These are phyloP conservation scores for Odiellus spinosus DNA, from an alignment of 2,888 invertebrate species.

Conservation along the genomic window DNA sequence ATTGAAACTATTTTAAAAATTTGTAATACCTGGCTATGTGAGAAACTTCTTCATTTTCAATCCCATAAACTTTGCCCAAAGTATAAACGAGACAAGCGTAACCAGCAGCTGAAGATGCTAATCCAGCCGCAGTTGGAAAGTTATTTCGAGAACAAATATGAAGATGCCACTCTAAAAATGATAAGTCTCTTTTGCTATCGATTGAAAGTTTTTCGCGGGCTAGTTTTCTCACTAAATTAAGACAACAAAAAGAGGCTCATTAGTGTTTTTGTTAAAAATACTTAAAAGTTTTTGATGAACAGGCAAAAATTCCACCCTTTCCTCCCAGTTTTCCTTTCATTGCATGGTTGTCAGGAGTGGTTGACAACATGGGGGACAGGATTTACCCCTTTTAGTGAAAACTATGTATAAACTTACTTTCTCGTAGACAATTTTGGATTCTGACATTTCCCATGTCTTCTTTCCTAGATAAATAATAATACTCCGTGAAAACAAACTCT, in stretches of 20 bases:
- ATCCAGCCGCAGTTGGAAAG: constrained; percentile 94
- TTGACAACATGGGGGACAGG: too few species aligned
- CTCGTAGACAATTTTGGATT: constrained; percentile 54
- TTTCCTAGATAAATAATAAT: constrained; percentile 26
- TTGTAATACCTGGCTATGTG: constrained; percentile 52
- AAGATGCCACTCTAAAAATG: constrained; percentile 46
- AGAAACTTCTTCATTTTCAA: constrained; percentile 51
- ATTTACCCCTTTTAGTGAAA: too few species aligned
- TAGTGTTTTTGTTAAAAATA: too few species aligned
- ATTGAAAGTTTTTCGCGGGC: constrained; percentile 33
- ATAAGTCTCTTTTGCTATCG: background rate
- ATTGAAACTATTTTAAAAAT: constrained; percentile 9
- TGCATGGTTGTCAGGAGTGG: too few species aligned
- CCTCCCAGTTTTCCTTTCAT: too few species aligned
- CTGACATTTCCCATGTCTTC: constrained; percentile 55
- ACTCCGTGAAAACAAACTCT: too few species aligned
- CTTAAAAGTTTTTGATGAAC: too few species aligned
- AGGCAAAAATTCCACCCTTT: too few species aligned
- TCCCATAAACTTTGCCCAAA: constrained; percentile 52
- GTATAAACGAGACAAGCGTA: constrained; percentile 81
- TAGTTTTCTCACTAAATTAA: constrained; percentile 35
- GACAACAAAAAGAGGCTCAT: background rate
- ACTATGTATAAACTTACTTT: constrained; percentile 43
- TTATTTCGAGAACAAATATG: constrained; percentile 82
- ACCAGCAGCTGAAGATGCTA: constrained; percentile 96